A percentile compares a stretch with the other conserved stretches of the same genome.
phyloP scores from a whole-genome alignment of 2,113 vertebrate species.

The Panurus biarmicus region DNA sequence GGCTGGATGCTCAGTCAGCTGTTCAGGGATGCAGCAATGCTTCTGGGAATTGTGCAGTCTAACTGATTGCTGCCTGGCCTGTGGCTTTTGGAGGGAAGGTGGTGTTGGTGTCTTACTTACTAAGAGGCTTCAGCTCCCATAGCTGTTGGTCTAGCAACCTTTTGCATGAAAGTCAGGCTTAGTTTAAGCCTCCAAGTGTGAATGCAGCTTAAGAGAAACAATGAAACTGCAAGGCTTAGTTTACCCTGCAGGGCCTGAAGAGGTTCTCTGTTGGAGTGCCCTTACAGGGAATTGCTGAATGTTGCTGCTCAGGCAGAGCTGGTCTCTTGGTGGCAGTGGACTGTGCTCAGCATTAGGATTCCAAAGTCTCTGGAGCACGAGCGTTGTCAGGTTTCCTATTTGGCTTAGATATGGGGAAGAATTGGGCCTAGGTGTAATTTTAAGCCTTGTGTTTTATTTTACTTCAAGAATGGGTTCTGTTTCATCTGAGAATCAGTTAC shows the following conservation, averaged over 20 bases:
- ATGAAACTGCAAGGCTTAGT: not conserved
- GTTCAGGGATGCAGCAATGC: not conserved
- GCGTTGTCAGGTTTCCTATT: not conserved
- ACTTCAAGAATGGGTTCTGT: not conserved
- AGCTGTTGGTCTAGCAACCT: not conserved
- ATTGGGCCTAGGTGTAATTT: not conserved
- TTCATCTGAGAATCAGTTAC: not conserved
- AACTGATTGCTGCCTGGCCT: not conserved
- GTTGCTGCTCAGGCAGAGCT: not conserved
- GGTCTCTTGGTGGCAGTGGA: not conserved
- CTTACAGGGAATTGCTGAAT: not conserved
- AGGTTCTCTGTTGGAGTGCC: not conserved
- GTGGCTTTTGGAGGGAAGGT: not conserved
- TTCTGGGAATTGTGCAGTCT: fast-evolving
- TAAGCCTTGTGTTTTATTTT: not conserved
- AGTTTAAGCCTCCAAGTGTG: not conserved
- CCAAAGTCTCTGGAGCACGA: not conserved
- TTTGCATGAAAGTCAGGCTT: not conserved
- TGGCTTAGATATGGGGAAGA: not conserved
- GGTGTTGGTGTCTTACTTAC: not conserved
- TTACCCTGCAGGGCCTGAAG: not conserved
- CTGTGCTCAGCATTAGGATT: not conserved
- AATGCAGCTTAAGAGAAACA: not conserved
- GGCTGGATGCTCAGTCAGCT: not conserved
- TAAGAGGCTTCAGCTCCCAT: not conserved